phyloP scores from a whole-genome alignment of 2,888 invertebrate species.

The Ormia ochracea region DNA sequence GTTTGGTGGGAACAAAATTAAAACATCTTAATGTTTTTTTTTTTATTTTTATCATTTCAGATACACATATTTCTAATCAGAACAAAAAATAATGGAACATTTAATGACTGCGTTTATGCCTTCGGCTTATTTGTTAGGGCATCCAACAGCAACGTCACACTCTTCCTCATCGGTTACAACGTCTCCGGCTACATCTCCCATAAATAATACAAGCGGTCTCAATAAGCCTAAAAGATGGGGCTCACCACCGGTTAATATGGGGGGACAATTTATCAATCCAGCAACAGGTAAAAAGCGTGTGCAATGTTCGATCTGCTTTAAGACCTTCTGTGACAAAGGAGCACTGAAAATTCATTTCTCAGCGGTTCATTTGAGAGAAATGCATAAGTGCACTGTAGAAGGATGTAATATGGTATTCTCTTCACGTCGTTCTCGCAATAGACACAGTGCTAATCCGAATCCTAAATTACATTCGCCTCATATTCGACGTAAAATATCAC shows the following conservation, averaged over 20 bases:
- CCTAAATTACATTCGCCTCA: constrained; percentile 98
- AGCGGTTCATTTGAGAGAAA: constrained; percentile 97
- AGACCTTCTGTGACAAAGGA: constrained; percentile 99
- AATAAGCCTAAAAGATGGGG: constrained; percentile 80
- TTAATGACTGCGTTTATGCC: constrained; percentile 75
- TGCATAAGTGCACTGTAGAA: constrained; percentile 99
- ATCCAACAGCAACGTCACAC: constrained; percentile 62
- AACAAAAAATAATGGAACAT: constrained; percentile 71
- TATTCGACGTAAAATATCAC: constrained; percentile 92
- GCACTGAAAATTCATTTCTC: constrained; percentile 99
- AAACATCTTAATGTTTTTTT: background rate
- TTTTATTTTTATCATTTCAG: constrained; percentile 42
- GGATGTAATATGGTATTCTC: constrained; percentile 99
- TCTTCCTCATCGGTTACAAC: constrained; percentile 66
- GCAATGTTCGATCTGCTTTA: constrained; percentile 97
- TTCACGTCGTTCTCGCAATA: constrained; percentile 93
- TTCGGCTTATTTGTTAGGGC: constrained; percentile 77
- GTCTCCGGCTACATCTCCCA: constrained; percentile 70
- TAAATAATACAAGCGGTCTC: constrained; percentile 64
- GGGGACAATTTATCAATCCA: constrained; percentile 92
- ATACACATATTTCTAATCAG: background rate
- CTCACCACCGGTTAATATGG: constrained; percentile 85
- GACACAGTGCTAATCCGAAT: constrained; percentile 98
- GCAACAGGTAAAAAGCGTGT: constrained; percentile 96
- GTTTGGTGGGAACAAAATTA: too few species aligned